Evolutionary conservation across 2,888 invertebrate genomes (phyloP).

Genomic region (Lutraria lutraria): DNA sequence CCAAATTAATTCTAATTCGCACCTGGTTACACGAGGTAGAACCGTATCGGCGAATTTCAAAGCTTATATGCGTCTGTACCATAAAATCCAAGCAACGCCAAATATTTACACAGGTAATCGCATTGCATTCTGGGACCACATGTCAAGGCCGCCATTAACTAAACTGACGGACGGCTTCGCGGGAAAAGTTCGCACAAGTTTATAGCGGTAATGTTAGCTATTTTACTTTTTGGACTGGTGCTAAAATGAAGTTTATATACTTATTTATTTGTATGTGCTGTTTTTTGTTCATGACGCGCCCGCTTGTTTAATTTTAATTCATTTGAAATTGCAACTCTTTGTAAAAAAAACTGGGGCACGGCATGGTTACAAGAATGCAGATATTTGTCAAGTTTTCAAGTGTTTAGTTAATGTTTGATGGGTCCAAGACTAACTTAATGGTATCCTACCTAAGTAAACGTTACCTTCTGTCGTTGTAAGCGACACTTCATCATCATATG

Average conservation of each 20-base stretch:
- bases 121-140: conserved; percentile 69
- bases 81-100: conserved; percentile 52
- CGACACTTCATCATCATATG: background rate
- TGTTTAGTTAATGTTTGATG: background rate
- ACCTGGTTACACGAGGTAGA: background rate
- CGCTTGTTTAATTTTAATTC: background rate
- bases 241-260: background rate
- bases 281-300: background rate
- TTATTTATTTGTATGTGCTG: background rate
- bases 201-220: conserved; percentile 38
- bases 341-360: conserved; percentile 66
- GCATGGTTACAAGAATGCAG: conserved; percentile 60
- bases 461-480: background rate
- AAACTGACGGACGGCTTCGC: conserved; percentile 63
- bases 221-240: no score
- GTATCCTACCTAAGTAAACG: background rate
- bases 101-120: conserved; percentile 66
- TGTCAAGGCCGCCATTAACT: conserved; percentile 72
- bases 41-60: conserved; percentile 9
- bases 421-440: background rate
- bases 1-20: background rate
- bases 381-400: conserved; percentile 6
- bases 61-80: conserved; percentile 16
- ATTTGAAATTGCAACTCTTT: conserved; percentile 49
- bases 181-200: conserved; percentile 64